Base-by-base conservation (phyloP, 2,113 vertebrate genomes). In the Serilophus lunatus region DNA sequence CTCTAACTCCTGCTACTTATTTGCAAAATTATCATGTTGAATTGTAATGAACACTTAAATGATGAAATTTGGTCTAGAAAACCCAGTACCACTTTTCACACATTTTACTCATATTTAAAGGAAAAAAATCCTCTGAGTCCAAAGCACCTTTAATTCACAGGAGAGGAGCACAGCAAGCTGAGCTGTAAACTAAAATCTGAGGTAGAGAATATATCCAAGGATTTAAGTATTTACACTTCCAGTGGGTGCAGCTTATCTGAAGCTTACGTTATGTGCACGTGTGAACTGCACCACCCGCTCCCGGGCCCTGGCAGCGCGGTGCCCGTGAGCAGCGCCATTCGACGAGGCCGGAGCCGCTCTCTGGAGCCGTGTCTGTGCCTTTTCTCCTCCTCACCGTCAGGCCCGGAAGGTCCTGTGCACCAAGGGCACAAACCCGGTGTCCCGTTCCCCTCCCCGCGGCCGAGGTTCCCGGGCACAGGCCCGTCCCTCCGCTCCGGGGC, bases 401-500 rank as follows among this genome's bases (percentile, higher is more conserved):
- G 22, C 44, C 29, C 12, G 45, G 25, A 51, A 64, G 24, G 28
- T 28, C 65, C 40, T 19, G 40, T 44, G 22, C 15, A 42, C 10
- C 10, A 25, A n/a, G 38, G 0, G 42, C 25, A 47, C 8, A 10
- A 82, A 88, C 53, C 18, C n/a, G 9, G 15, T 19, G 38, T 20
- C 33, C 44, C 20, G 23, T 54, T 63, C 24, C 47, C 19, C 6
- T 31, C 23, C 31, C 42, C 50, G 6, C 0, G 3, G 20, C 5
- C 35, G 16, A 12, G 3, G 35, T 29, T 42, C 23, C 53, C 36
- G 53, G 26, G 31, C 19, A 36, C 15, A 60, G 44, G 10, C 20
- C 0, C 0, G 14, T 40, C 5, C 26, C 18, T 7, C 4, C 1
- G 0, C 8, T 26, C 26, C n/a, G n/a, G n/a, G n/a, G n/a, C n/a